Percentiles rank a stretch among this genome's conserved stretches.
Evolutionary conservation across 2,888 invertebrate species (phyloP).

Genomic region (Amaurobius ferox): DNA sequence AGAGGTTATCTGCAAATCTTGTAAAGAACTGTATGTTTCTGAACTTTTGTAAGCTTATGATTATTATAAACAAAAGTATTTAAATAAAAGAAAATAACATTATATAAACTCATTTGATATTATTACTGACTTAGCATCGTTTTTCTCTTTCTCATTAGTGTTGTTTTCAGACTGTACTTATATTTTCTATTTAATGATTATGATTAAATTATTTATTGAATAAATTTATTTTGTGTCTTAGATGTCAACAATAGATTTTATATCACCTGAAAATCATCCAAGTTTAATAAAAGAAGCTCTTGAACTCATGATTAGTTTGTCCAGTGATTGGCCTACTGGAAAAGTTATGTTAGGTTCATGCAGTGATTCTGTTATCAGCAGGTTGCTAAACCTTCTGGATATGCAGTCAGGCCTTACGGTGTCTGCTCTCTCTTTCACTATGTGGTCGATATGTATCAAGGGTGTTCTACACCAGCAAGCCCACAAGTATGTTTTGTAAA

Average conservation of each 20-base stretch:
- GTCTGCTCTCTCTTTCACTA: constrained; percentile 26
- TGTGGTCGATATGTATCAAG: constrained; percentile 34
- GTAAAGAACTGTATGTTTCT: no score
- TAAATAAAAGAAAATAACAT: no score
- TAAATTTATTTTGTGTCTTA: constrained; percentile 12
- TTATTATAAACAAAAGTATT: no score
- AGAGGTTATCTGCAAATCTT: no score
- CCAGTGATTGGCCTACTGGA: constrained; percentile 22
- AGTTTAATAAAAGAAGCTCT: constrained; percentile 25
- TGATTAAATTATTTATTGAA: no score
- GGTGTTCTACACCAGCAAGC: background rate
- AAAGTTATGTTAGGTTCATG: background rate
- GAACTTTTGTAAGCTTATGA: no score
- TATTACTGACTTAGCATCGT: no score
- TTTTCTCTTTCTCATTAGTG: background rate
- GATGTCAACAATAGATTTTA: constrained; percentile 2
- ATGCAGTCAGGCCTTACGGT: constrained; percentile 19
- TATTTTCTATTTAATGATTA: no score
- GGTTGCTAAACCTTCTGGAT: constrained; percentile 11
- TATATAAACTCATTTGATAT: no score
- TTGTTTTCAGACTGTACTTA: no score
- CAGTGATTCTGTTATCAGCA: background rate
- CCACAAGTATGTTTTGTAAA: background rate
- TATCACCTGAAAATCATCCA: constrained; percentile 21
- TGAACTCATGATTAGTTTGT: constrained; percentile 23